phyloP scores from a whole-genome alignment of 2,888 invertebrate species.

The Ormyrus thymus region DNA sequence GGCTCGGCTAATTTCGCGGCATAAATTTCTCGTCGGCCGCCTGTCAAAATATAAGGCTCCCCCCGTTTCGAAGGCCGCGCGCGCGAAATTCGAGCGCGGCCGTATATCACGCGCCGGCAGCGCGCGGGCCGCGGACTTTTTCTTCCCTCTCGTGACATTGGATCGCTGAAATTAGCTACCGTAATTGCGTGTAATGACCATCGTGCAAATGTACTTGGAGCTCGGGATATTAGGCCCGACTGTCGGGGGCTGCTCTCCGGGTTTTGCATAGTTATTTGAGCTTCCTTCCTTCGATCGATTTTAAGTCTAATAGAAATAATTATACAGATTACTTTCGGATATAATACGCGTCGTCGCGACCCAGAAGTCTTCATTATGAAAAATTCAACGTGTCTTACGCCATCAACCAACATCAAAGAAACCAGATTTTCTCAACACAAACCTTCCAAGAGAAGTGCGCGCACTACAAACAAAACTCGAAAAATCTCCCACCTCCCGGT shows the following conservation, averaged over 20 bases:
- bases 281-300: too few relatives aligned
- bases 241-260: too few relatives aligned
- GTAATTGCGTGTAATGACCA: slow-evolving; percentile 3
- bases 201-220: too few relatives aligned
- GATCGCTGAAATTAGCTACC: slow-evolving; percentile 19
- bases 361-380: too few relatives aligned
- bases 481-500: neutral
- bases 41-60: slow-evolving; percentile 68
- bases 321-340: too few relatives aligned
- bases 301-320: too few relatives aligned
- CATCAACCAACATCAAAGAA: too few relatives aligned
- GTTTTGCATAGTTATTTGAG: too few relatives aligned
- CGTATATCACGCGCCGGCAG: slow-evolving; percentile 21
- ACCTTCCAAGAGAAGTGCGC: neutral
- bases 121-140: neutral
- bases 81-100: slow-evolving; percentile 18
- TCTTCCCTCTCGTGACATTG: neutral
- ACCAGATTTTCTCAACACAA: too few relatives aligned
- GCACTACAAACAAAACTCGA: slow-evolving; percentile 3
- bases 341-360: too few relatives aligned
- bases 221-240: too few relatives aligned
- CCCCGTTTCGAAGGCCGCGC: slow-evolving; percentile 29
- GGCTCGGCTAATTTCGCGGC: slow-evolving; percentile 27
- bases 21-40: slow-evolving; percentile 36
- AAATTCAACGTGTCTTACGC: too few relatives aligned